phyloP scores from a whole-genome alignment of 2,113 vertebrate genomes.

The Cranoglanis bouderius region DNA sequence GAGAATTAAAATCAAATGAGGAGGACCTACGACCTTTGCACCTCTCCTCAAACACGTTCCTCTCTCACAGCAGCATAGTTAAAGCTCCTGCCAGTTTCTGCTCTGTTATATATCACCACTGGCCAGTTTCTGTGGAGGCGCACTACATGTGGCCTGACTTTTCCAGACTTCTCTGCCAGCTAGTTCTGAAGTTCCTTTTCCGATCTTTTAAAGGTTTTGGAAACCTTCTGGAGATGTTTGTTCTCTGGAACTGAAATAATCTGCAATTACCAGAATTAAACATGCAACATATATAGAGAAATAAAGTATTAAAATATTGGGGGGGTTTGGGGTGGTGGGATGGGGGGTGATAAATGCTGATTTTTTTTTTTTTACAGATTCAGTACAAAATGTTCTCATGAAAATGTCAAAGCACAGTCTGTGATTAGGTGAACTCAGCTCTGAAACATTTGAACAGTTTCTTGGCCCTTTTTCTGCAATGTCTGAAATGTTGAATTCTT shows the following conservation, averaged over 20 bases:
- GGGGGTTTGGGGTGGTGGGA: too few relatives aligned
- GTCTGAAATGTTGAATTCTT: background rate
- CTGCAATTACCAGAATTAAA: background rate
- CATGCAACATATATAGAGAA: background rate
- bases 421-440: background rate
- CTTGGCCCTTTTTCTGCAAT: background rate
- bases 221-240: background rate
- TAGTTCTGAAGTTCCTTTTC: background rate
- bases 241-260: background rate
- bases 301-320: background rate
- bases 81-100: background rate
- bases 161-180: background rate
- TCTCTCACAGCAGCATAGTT: background rate
- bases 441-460: background rate
- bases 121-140: background rate
- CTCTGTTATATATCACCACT: background rate
- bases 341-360: too few relatives aligned
- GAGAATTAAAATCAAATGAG: background rate
- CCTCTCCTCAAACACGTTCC: background rate
- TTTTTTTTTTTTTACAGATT: background rate
- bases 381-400: background rate
- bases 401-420: conserved; percentile 16
- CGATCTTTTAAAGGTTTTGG: background rate
- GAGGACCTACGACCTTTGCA: background rate
- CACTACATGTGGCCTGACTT: background rate